Evolutionary conservation across 2,888 invertebrate genomes (phyloP).

Genomic region (Machimus atricapillus): DNA sequence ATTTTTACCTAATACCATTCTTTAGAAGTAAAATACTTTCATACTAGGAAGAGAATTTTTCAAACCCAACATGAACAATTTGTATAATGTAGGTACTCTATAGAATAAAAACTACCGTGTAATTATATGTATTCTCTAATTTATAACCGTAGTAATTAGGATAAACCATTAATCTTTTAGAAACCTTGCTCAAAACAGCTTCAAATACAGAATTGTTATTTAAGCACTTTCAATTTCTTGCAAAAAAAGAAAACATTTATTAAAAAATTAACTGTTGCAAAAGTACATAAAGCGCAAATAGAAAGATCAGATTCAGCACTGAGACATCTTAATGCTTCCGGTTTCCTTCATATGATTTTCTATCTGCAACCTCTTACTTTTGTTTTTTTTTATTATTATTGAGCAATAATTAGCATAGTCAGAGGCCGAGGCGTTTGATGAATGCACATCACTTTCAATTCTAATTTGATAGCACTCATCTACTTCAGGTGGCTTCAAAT

Average conservation of each 20-base stretch:
- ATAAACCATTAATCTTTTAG: neutral
- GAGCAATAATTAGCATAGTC: neutral
- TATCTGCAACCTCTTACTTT: neutral
- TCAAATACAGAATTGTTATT: neutral
- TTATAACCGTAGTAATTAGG: neutral
- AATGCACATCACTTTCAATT: neutral
- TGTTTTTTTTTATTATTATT: neutral
- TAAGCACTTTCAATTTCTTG: neutral
- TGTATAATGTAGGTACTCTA: neutral
- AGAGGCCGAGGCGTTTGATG: neutral
- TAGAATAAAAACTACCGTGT: neutral
- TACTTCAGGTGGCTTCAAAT: neutral
- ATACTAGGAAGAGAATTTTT: neutral
- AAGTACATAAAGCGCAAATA: neutral
- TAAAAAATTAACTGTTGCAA: neutral
- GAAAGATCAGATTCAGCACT: neutral
- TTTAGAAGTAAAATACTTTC: too few relatives aligned
- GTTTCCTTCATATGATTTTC: neutral
- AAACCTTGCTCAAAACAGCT: neutral
- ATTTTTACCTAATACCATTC: neutral
- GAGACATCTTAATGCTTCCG: neutral
- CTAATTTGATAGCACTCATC: neutral
- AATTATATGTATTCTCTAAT: neutral
- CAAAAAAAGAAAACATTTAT: neutral
- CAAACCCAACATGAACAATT: neutral